phyloP scores from a whole-genome alignment of 2,113 vertebrate species.

The Pardalotus punctatus region DNA sequence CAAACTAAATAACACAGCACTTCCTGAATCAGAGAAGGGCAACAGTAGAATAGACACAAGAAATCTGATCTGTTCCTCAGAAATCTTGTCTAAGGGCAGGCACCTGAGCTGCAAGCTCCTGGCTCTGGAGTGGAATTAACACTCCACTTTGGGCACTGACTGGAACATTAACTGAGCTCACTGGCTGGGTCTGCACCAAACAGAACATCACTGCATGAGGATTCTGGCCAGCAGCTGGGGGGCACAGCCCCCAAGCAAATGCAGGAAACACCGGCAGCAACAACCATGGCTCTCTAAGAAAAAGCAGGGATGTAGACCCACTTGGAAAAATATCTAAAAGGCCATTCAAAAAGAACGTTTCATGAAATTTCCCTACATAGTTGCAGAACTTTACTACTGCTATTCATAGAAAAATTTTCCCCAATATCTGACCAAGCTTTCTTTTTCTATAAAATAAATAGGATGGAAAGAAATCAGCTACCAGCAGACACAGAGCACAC shows the following conservation, averaged over 20 bases:
- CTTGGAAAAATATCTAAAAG: not conserved
- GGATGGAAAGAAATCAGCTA: not conserved
- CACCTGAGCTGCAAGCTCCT: not conserved
- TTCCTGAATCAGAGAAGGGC: not conserved
- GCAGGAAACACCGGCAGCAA: not conserved
- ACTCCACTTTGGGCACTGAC: not conserved
- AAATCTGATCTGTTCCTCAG: not conserved
- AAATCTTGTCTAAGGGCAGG: not conserved
- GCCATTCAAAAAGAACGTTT: not conserved
- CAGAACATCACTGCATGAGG: not conserved
- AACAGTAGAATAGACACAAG: not conserved
- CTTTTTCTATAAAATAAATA: not conserved
- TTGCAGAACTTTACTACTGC: not conserved
- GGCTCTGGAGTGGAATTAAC: not conserved
- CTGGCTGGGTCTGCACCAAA: not conserved
- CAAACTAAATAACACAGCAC: not conserved
- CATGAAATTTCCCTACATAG: not conserved
- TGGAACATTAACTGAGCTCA: not conserved
- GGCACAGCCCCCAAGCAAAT: not conserved
- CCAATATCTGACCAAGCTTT: not conserved
- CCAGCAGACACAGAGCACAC: not conserved
- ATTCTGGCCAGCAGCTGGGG: not conserved
- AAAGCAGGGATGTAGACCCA: not conserved
- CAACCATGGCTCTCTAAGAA: not conserved
- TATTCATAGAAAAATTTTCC: not conserved